Base-by-base conservation (phyloP, 2,888 invertebrate species). In the Hydropsyche betteni region DNA sequence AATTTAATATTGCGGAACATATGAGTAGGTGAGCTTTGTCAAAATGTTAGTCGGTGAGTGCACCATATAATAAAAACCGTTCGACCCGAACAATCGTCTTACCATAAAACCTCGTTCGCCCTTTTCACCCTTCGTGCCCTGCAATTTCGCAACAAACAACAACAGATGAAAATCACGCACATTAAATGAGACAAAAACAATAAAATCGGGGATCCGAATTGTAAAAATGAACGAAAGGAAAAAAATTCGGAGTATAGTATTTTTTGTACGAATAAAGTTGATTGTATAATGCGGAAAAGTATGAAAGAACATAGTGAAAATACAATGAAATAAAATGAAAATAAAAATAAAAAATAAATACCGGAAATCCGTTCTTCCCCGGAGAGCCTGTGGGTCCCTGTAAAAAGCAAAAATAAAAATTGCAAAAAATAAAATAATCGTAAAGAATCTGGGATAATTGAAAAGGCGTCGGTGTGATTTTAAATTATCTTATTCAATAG, bases 341-440 rank as follows among this genome's bases (percentile, higher is more conserved):
- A 83, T 83, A 83, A 85, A 64, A 71, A 71, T 38, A 72, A 72
- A 86, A 86, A 64, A 86, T 86, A 88, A 87, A 88, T 91, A 95
- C 95, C 92, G 95, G 95, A 90, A 94, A 94, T 89, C 94, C 95
- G 86, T 93, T 94, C 88, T 94, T 94, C 85, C 94, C 94, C 82
- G 93, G 90, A 83, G 93, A 90, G 84, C 94, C 94, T 84, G 91
- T 89, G 83, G 91, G 87, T 84, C 94, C 94, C 94, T 94, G 91
- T 81, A 84, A 88, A 81, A 78, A 8, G 44, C 6, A 8, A 77
- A 81, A 81, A 77, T 71, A 78, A 82, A 83, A 82, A 82, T 80
- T 78, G 84, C 81, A 76, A 81, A 84, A 44, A 84, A 80, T n/a
- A n/a, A 82, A 79, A 79, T 80, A 69, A 75, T 76, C 5, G 12